phyloP scores from a whole-genome alignment of 1,140 invertebrate species.

The Amyelois transitella region DNA sequence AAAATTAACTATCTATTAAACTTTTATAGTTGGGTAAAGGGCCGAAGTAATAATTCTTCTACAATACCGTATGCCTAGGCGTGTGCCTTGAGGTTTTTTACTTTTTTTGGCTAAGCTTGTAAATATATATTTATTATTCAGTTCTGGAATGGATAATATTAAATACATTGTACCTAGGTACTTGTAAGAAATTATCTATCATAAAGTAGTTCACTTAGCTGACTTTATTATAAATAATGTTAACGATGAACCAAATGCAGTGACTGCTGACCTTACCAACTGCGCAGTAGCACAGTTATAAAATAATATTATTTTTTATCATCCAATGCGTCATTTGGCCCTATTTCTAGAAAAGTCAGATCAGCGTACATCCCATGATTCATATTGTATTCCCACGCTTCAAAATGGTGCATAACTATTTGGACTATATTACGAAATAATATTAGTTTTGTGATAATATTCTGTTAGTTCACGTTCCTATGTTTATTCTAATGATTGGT shows the following conservation, averaged over 20 bases:
- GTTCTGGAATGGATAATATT: too few species aligned
- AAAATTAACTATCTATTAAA: too few species aligned
- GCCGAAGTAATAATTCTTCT: too few species aligned
- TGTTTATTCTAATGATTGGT: neutral
- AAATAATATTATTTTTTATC: constrained; percentile 10
- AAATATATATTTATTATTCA: too few species aligned
- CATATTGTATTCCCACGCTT: constrained; percentile 12
- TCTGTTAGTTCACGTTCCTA: too few species aligned
- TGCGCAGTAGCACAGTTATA: constrained; percentile 6
- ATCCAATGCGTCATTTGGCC: constrained; percentile 5
- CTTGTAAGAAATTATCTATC: too few species aligned
- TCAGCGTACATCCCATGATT: constrained; percentile 9
- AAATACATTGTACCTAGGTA: too few species aligned
- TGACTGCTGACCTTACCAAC: neutral
- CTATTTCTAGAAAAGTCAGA: constrained; percentile 19
- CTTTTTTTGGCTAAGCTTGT: too few species aligned
- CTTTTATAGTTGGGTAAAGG: too few species aligned
- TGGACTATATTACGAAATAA: neutral
- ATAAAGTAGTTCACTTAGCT: constrained; percentile 6
- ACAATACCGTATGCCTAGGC: too few species aligned
- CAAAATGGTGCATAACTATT: neutral
- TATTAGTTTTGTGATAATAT: neutral
- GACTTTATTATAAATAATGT: neutral
- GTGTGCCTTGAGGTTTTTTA: too few species aligned
- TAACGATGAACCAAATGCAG: neutral